Evolutionary conservation across 2,797 vertebrate genomes (phyloP).

Genomic region (Hippocampus kuda): DNA sequence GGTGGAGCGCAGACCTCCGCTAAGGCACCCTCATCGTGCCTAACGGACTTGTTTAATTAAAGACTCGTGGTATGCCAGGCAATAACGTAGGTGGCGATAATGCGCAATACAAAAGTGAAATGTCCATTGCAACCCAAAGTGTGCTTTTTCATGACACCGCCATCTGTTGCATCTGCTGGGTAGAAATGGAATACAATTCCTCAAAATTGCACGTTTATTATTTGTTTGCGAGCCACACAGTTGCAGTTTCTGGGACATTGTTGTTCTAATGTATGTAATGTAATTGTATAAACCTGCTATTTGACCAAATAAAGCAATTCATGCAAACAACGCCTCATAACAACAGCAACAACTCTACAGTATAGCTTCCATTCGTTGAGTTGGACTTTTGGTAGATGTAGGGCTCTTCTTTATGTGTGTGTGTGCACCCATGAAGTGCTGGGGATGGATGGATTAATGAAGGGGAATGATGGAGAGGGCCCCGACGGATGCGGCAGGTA

Average conservation of each 20-base stretch:
- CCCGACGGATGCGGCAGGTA: conserved; percentile 32
- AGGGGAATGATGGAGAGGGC: conserved; percentile 25
- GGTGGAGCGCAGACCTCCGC: not conserved
- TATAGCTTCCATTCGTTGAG: not conserved
- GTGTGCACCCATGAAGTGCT: conserved; percentile 8
- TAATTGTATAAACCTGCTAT: not conserved
- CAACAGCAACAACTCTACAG: not conserved
- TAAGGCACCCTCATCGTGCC: not conserved
- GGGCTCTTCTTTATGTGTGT: not conserved
- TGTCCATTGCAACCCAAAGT: not conserved
- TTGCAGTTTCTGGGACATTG: not conserved
- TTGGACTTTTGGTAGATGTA: not conserved
- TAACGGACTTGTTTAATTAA: not conserved
- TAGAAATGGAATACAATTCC: not conserved
- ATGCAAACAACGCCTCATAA: not conserved
- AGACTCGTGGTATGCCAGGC: not conserved
- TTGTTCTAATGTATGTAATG: not conserved
- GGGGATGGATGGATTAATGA: conserved; percentile 28
- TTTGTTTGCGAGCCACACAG: not conserved
- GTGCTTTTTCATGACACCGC: not conserved
- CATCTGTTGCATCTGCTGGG: not conserved
- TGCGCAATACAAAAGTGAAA: not conserved
- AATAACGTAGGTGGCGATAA: not conserved
- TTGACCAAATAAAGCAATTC: not conserved
- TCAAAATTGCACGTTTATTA: not conserved